Conservation (phyloP, 2,113 vertebrate species). For the human region GRCh38 chr5:103288001-103288500, state of each 20-base stretch:
- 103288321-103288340: constrained; percentile 61
- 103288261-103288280: constrained; percentile 1
- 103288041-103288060: neutral
- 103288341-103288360: constrained; percentile 50
- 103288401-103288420: constrained; percentile 52
- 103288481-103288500: constrained; percentile 46
- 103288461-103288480: constrained; percentile 16
- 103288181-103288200: constrained; percentile 32
- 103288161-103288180: constrained; percentile 25
- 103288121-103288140: neutral
- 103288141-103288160: neutral
- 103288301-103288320: constrained; percentile 38
- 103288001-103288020: neutral
- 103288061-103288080: neutral
- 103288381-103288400: constrained; percentile 2
- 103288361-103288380: constrained; percentile 59
- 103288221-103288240: constrained; percentile 19
- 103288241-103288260: neutral
- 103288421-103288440: constrained; percentile 17
- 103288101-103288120: neutral
- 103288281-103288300: constrained; percentile 1
- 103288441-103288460: neutral
- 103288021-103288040: constrained; percentile 18
- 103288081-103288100: neutral
- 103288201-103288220: constrained; percentile 35